Conservation (phyloP, 2,888 invertebrate species). For the Lissocephala sabroskyi region DNA sequence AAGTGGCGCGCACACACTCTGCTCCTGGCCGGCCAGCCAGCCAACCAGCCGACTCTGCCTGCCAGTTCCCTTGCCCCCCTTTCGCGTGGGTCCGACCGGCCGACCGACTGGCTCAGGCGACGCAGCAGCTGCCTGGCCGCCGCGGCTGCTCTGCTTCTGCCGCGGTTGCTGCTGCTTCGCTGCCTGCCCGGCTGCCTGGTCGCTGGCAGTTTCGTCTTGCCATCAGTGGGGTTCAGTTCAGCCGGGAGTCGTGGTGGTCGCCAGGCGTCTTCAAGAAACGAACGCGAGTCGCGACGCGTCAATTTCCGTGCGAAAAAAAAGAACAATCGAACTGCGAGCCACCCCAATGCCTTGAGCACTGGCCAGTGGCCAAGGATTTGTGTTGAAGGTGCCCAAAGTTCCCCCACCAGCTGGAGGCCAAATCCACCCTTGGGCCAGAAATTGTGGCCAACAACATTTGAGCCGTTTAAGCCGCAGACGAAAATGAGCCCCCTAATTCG, state of each 20-base stretch:
- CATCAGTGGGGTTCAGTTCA: constrained; percentile 72
- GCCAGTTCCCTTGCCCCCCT: too few species aligned
- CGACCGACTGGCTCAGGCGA: constrained; percentile 5
- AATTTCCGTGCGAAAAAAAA: too few species aligned
- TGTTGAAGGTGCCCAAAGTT: too few species aligned
- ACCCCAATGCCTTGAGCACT: too few species aligned
- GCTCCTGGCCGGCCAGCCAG: constrained; percentile 2
- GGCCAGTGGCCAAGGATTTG: too few species aligned
- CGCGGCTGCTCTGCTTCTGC: constrained; percentile 6
- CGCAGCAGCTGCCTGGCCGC: constrained; percentile 1
- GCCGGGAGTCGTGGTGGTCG: constrained; percentile 36
- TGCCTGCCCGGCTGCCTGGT: constrained; percentile 30
- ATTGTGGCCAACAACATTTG: constrained; percentile 20
- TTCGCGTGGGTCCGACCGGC: neutral
- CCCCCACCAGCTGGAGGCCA: too few species aligned
- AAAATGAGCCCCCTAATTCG: constrained; percentile 10
- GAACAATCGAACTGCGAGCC: too few species aligned
- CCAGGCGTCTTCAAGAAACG: constrained; percentile 14
- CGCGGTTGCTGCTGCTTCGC: constrained; percentile 29
- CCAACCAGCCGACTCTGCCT: too few species aligned
- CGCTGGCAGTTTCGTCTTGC: constrained; percentile 71
- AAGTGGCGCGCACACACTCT: constrained; percentile 39
- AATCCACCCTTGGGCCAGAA: neutral
- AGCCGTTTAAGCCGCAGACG: constrained; percentile 47
- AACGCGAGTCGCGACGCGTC: constrained; percentile 2